A percentile compares a stretch with the other conserved stretches of the same genome.
Evolutionary conservation across 1,140 invertebrate species (phyloP).

Genomic region (Scaptomyza hsui): DNA sequence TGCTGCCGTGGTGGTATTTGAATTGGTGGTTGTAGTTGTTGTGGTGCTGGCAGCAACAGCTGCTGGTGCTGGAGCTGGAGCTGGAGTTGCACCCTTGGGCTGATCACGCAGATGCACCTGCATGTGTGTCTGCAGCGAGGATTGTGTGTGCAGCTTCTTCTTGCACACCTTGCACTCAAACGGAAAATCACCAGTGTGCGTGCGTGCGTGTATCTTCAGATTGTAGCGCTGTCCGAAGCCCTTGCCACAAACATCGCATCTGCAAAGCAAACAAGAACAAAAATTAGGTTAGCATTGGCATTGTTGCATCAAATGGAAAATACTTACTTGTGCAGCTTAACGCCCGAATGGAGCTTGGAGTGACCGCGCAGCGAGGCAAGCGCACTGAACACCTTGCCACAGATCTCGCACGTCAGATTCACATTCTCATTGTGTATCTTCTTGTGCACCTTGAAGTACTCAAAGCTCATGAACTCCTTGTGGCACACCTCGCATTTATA

Average conservation of each 20-base stretch:
- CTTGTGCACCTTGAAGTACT: conserved; percentile 83
- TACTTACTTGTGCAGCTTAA: conserved; percentile 82
- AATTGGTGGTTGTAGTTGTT: conserved; percentile 1
- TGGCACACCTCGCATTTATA: conserved; percentile 84
- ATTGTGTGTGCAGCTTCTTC: conserved; percentile 81
- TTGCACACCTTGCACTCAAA: conserved; percentile 88
- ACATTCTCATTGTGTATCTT: conserved; percentile 83
- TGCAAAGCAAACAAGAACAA: conserved; percentile 27
- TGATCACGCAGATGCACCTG: conserved; percentile 82
- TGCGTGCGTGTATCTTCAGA: conserved; percentile 86
- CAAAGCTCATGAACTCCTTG: conserved; percentile 83
- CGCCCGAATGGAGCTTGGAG: conserved; percentile 80
- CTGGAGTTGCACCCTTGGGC: conserved; percentile 26
- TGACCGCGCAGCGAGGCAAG: conserved; percentile 78
- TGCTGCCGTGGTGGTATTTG: too few relatives aligned
- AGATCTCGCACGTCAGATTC: conserved; percentile 82
- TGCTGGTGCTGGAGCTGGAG: not conserved
- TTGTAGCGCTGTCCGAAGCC: conserved; percentile 85
- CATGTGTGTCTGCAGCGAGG: conserved; percentile 82
- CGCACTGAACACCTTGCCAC: conserved; percentile 83
- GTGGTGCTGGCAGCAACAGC: not conserved
- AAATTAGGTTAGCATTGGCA: too few relatives aligned
- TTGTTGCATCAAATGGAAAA: too few relatives aligned
- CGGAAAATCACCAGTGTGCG: conserved; percentile 89
- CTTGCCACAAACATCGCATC: conserved; percentile 85